These are phyloP conservation scores for Rhynchotus rufescens DNA, from an alignment of 2,797 vertebrate genomes.

Conservation along the genomic window DNA sequence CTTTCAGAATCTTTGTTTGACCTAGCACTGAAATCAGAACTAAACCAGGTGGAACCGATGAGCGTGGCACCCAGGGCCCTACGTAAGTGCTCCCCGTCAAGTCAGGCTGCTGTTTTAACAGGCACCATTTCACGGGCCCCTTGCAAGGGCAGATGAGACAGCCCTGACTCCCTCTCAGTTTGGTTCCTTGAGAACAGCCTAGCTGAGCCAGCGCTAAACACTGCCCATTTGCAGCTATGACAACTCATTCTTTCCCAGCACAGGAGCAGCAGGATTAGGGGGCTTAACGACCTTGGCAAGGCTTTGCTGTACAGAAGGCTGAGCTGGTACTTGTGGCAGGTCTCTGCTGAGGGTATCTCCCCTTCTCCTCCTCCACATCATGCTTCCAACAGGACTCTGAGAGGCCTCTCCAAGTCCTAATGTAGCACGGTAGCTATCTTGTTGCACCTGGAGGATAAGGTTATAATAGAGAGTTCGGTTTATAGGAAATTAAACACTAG, in stretches of 20 bases:
- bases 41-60: neutral
- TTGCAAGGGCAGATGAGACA: neutral
- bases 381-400: neutral
- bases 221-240: slow-evolving; percentile 20
- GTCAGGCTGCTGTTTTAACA: neutral
- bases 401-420: neutral
- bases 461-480: neutral
- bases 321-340: neutral
- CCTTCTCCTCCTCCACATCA: neutral
- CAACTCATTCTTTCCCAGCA: slow-evolving; percentile 31
- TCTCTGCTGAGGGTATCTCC: neutral
- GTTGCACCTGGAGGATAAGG: neutral
- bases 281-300: slow-evolving; percentile 12
- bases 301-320: neutral
- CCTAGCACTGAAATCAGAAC: neutral
- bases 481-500: slow-evolving; percentile 1
- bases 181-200: slow-evolving; percentile 21
- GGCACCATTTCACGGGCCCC: neutral
- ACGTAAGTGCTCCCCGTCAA: neutral
- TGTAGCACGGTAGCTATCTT: neutral
- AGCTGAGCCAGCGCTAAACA: slow-evolving; percentile 49
- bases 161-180: neutral
- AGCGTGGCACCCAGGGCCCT: fast-evolving
- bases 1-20: neutral
- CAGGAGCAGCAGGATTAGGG: neutral